phyloP scores from a whole-genome alignment of 2,888 invertebrate species.

The Frankliniella intonsa region DNA sequence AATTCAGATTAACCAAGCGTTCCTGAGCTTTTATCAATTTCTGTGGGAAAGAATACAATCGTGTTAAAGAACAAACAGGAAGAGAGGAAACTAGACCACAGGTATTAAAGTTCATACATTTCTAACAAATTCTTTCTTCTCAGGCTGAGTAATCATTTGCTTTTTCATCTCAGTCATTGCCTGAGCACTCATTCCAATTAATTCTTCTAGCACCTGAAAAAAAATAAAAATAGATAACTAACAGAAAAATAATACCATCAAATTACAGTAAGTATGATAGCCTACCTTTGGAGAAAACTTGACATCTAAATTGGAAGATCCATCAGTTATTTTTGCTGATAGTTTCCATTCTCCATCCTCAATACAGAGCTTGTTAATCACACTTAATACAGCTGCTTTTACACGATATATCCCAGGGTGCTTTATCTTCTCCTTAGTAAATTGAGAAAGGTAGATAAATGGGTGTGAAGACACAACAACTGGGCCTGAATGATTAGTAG shows the following conservation, averaged over 20 bases:
- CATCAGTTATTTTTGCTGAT: slow-evolving; percentile 55
- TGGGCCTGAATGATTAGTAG: slow-evolving; percentile 34
- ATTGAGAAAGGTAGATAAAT: slow-evolving; percentile 48
- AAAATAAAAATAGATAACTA: background rate
- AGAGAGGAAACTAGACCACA: background rate
- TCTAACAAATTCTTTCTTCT: background rate
- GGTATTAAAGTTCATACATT: background rate
- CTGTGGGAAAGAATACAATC: background rate
- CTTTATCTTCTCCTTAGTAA: slow-evolving; percentile 44
- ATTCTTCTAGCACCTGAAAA: slow-evolving; percentile 49
- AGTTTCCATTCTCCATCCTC: slow-evolving; percentile 54
- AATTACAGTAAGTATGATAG: background rate
- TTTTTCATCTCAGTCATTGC: slow-evolving; percentile 50
- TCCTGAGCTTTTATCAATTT: background rate
- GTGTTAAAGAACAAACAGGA: background rate
- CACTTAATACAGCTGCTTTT: slow-evolving; percentile 54
- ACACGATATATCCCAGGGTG: slow-evolving; percentile 51
- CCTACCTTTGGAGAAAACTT: slow-evolving; percentile 50
- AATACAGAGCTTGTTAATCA: slow-evolving; percentile 54
- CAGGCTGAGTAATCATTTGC: slow-evolving; percentile 40
- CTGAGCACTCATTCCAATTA: slow-evolving; percentile 51
- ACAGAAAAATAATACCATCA: background rate
- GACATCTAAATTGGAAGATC: slow-evolving; percentile 53
- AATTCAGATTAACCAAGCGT: background rate
- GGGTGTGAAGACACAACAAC: slow-evolving; percentile 45